Base-by-base conservation (phyloP, 2,888 invertebrate species). In the Nyleta sp. region DNA sequence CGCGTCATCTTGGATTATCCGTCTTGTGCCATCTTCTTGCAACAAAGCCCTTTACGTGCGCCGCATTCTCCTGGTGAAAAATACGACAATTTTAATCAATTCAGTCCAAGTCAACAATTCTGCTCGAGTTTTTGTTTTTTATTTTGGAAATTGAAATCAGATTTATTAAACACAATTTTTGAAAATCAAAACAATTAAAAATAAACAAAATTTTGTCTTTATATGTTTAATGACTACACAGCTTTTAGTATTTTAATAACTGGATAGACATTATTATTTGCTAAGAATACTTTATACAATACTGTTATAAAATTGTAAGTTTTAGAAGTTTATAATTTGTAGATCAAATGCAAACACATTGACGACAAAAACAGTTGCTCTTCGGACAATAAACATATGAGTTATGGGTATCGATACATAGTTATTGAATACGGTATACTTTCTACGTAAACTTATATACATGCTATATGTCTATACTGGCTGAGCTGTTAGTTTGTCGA, bases 391-490 rank as follows among this genome's bases (percentile, higher is more conserved):
- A 40, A 52, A 53, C 10, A 15, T 31, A 52, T 68, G n/a, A 33
- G 38, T 31, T 50, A 33, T 22, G 31, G 22, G 18, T 42, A 44
- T 52, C 7, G 10, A 24, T 42, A 67, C 31, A 46, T 24, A 50
- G 24, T 73, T 42, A 52, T 17, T 31, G 33, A 53, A 65, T 57
- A 38, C 31, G 22, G 22, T 55, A 46, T 68, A 62, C 7, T 35
- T 64, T 46, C 60, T 76, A 76, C 18, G 10, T 53, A 64, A 70
- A 71, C 44, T 76, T 76, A 76, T 76, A 65, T 76, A 76, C 76
- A 76, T 57, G 52, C 50, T 76, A 76, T 57, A 64, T 70, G 42
- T 70, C 76, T 76, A 76, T 76, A 76, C 76, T 76, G 76, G 76
- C 76, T 76, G 76, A 57, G 52, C 35, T 76, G 64, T 76, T 76